Percentiles rank a stretch among this genome's conserved stretches.
Evolutionary conservation across 2,888 invertebrate species (phyloP).

Genomic region (Amphipoea oculea): DNA sequence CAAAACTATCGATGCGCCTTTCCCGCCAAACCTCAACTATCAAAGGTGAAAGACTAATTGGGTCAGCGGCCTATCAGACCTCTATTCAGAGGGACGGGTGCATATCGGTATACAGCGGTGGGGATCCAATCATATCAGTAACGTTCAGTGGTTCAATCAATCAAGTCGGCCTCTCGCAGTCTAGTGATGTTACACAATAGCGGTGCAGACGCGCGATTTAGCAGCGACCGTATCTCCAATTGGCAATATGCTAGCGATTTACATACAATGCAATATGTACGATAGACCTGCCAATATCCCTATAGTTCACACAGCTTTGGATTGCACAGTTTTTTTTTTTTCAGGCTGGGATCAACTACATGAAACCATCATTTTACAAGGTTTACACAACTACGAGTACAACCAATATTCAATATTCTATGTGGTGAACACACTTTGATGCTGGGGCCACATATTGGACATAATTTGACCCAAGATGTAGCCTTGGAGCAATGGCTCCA

Average conservation of each 20-base stretch:
- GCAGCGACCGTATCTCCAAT: background rate
- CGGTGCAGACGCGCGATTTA: constrained; percentile 1
- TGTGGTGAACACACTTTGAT: background rate
- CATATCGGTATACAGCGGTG: constrained; percentile 23
- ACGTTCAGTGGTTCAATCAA: constrained; percentile 48
- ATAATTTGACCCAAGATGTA: too few relatives aligned
- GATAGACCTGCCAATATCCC: too few relatives aligned
- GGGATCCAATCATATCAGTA: constrained; percentile 49
- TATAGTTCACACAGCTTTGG: background rate
- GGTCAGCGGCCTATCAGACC: constrained; percentile 51
- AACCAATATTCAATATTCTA: too few relatives aligned
- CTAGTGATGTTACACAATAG: constrained; percentile 30
- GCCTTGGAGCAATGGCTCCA: too few relatives aligned
- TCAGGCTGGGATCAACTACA: background rate
- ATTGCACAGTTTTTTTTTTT: background rate
- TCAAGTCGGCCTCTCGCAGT: constrained; percentile 29
- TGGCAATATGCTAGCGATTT: constrained; percentile 33
- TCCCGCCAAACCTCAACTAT: constrained; percentile 32
- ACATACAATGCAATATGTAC: constrained; percentile 19
- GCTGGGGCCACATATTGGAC: too few relatives aligned
- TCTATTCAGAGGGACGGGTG: constrained; percentile 30
- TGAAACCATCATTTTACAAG: background rate
- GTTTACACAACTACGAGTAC: too few relatives aligned
- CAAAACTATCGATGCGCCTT: constrained; percentile 24
- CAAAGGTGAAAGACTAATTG: constrained; percentile 51